Percentiles rank a stretch among this genome's conserved stretches.
Conservation (phyloP, 2,888 invertebrate genomes). For the Ypsolopha scabrella region DNA sequence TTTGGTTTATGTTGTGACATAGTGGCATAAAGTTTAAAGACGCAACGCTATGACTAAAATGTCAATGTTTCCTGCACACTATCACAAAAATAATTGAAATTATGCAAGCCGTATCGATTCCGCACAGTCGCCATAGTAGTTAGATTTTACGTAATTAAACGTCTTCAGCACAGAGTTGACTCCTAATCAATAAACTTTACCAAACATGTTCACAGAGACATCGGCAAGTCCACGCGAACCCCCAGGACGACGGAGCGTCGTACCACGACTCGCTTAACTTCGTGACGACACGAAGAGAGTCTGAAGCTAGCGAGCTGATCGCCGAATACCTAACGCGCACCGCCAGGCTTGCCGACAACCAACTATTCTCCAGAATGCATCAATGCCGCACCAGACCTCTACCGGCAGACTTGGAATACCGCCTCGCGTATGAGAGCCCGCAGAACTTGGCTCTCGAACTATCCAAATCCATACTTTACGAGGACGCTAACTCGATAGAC, state of each 20-base stretch:
- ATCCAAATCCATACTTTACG: constrained; percentile 35
- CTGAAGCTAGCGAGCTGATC: constrained; percentile 18
- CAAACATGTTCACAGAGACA: constrained; percentile 15
- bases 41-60: neutral
- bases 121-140: neutral
- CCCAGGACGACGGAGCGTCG: constrained; percentile 7
- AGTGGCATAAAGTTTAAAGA: constrained; percentile 44
- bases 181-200: neutral
- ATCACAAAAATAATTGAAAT: neutral
- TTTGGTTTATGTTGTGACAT: constrained; percentile 35
- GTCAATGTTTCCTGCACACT: neutral
- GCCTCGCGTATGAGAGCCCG: constrained; percentile 37
- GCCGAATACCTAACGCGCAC: constrained; percentile 53
- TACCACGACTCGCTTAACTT: constrained; percentile 16
- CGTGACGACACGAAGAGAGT: constrained; percentile 3
- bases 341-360: constrained; percentile 31
- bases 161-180: neutral
- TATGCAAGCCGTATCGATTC: neutral
- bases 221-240: constrained; percentile 1
- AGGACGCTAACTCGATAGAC: constrained; percentile 45
- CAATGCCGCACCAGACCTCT: constrained; percentile 17
- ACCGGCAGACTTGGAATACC: constrained; percentile 20
- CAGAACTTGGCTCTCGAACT: constrained; percentile 43
- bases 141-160: neutral
- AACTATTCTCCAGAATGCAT: constrained; percentile 26